phyloP scores from a whole-genome alignment of 2,888 invertebrate genomes.

The Polylopha cassiicola region DNA sequence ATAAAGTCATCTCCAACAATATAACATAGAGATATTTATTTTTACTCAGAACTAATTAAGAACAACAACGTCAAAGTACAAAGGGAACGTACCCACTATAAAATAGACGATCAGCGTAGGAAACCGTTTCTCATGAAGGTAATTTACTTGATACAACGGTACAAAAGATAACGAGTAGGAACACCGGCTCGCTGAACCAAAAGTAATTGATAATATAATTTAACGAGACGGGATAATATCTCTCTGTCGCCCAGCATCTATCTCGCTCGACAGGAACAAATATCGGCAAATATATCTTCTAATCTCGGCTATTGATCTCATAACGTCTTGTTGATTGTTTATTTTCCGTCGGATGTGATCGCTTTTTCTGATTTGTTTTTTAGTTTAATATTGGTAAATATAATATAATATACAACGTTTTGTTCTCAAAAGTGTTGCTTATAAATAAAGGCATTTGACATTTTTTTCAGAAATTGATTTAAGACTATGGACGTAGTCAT shows the following conservation, averaged over 20 bases:
- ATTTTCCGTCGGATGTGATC: slow-evolving; percentile 26
- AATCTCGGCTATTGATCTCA: slow-evolving; percentile 44
- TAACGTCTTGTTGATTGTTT: slow-evolving; percentile 27
- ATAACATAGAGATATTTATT: too few species aligned
- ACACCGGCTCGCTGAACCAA: slow-evolving; percentile 45
- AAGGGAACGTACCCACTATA: slow-evolving; percentile 5
- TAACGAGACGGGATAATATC: slow-evolving; percentile 65
- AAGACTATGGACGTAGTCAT: too few species aligned
- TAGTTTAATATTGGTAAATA: slow-evolving; percentile 26
- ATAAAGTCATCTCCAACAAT: too few species aligned
- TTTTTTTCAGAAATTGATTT: too few species aligned
- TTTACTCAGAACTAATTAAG: too few species aligned
- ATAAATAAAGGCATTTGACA: too few species aligned
- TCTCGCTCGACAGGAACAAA: slow-evolving; percentile 58
- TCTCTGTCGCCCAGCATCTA: slow-evolving; percentile 56
- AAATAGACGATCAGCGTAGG: slow-evolving; percentile 10
- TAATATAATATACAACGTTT: too few species aligned
- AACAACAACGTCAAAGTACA: too few species aligned
- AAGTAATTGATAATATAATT: slow-evolving; percentile 67
- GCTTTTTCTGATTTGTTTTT: slow-evolving; percentile 23
- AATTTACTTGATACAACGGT: slow-evolving; percentile 34
- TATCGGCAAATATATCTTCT: slow-evolving; percentile 55
- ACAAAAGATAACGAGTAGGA: slow-evolving; percentile 49
- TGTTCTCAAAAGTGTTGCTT: too few species aligned
- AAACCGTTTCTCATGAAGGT: slow-evolving; percentile 26